phyloP scores from a whole-genome alignment of 2,888 invertebrate species.

The Mesorhabditis belari region DNA sequence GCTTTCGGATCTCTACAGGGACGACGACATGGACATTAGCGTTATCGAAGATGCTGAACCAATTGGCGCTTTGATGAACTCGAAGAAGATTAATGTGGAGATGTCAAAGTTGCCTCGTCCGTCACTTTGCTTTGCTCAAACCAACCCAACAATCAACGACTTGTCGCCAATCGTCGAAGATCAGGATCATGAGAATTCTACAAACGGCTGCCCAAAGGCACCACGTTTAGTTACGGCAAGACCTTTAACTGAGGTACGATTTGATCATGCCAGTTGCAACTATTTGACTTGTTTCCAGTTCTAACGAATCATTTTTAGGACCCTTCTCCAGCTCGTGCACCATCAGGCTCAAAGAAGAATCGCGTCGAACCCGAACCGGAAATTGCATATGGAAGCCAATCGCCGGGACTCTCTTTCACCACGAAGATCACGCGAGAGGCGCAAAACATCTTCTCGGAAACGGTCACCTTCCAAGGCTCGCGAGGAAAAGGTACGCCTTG shows the following conservation, averaged over 20 bases:
- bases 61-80: too few species aligned
- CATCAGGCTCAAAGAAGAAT: not conserved
- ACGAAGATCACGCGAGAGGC: not conserved
- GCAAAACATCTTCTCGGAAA: not conserved
- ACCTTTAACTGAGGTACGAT: too few species aligned
- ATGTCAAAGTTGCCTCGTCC: too few species aligned
- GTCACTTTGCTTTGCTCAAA: too few species aligned
- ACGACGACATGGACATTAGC: not conserved
- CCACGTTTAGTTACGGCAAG: too few species aligned
- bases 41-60: not conserved
- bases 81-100: too few species aligned
- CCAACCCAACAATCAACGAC: not conserved
- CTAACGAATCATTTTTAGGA: not conserved
- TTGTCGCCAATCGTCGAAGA: not conserved
- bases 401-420: not conserved
- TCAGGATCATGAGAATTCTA: too few species aligned
- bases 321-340: not conserved
- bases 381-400: not conserved
- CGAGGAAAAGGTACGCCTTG: too few species aligned
- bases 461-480: not conserved
- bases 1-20: not conserved
- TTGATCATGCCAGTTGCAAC: too few species aligned
- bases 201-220: too few species aligned
- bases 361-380: not conserved
- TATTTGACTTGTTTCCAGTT: not conserved